phyloP scores from a whole-genome alignment of 2,113 vertebrate genomes.

The Microtus pennsylvanicus region DNA sequence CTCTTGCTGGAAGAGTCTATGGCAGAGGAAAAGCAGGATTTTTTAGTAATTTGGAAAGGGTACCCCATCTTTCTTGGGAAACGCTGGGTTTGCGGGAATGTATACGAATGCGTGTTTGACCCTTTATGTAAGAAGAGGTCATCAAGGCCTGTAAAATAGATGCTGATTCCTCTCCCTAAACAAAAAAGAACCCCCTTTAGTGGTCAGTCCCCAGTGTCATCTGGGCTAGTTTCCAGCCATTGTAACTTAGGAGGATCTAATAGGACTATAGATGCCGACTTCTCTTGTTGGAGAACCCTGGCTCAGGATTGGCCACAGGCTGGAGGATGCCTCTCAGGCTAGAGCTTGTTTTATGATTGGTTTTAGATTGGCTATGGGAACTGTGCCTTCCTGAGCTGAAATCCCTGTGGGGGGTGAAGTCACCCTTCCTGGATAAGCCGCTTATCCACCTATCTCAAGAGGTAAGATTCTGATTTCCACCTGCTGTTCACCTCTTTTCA shows the following conservation, averaged over 20 bases:
- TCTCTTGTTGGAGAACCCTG: neutral
- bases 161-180: neutral
- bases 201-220: neutral
- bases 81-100: neutral
- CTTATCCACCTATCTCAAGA: slow-evolving; percentile 10
- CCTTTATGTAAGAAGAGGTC: neutral
- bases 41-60: slow-evolving; percentile 27
- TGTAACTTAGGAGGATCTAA: neutral
- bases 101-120: neutral
- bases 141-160: neutral
- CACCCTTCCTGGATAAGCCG: neutral
- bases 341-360: neutral
- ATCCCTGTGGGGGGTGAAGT: neutral
- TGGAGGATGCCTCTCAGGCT: neutral
- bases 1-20: neutral
- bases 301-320: neutral
- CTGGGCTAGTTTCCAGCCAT: neutral
- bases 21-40: neutral
- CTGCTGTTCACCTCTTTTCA: slow-evolving; percentile 36
- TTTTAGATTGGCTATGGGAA: neutral
- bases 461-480: neutral
- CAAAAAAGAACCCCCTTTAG: neutral
- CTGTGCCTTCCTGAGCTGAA: neutral
- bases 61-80: neutral
- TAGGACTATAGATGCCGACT: neutral